Percentiles rank a stretch among this genome's conserved stretches.
Conservation (phyloP, 2,113 vertebrate species). For the Gymnarchus niloticus region DNA sequence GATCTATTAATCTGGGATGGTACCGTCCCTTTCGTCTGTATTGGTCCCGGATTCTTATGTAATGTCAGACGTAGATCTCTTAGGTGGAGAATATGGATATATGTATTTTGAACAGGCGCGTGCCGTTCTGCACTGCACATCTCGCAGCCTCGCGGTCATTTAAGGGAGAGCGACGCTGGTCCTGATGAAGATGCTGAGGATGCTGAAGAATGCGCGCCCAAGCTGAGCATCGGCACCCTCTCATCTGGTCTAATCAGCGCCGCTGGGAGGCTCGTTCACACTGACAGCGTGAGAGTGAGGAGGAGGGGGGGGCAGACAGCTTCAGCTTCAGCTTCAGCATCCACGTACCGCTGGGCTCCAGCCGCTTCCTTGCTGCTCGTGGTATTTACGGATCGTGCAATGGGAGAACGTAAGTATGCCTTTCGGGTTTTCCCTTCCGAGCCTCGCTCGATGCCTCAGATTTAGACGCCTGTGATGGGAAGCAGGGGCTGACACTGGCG, state of each 20-base stretch:
- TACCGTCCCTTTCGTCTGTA: background rate
- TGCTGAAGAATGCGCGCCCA: conserved; percentile 38
- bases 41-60: conserved; percentile 6
- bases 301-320: conserved; percentile 36
- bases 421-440: background rate
- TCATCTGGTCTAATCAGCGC: conserved; percentile 50
- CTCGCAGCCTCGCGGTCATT: background rate
- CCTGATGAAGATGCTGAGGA: conserved; percentile 56
- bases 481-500: background rate
- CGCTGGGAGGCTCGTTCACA: conserved; percentile 40
- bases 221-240: conserved; percentile 38
- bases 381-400: conserved; percentile 50
- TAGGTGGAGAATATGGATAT: background rate
- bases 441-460: background rate
- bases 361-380: conserved; percentile 42
- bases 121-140: background rate
- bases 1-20: conserved; percentile 1
- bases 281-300: conserved; percentile 24
- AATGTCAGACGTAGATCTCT: conserved; percentile 19
- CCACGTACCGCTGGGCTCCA: conserved; percentile 35
- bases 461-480: background rate
- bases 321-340: conserved; percentile 33
- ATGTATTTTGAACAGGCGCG: background rate
- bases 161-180: conserved; percentile 35
- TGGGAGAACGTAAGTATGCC: conserved; percentile 55